These are phyloP conservation scores for Microcebus jonahi DNA, from an alignment of 2,113 vertebrate species.

Conservation along the genomic window DNA sequence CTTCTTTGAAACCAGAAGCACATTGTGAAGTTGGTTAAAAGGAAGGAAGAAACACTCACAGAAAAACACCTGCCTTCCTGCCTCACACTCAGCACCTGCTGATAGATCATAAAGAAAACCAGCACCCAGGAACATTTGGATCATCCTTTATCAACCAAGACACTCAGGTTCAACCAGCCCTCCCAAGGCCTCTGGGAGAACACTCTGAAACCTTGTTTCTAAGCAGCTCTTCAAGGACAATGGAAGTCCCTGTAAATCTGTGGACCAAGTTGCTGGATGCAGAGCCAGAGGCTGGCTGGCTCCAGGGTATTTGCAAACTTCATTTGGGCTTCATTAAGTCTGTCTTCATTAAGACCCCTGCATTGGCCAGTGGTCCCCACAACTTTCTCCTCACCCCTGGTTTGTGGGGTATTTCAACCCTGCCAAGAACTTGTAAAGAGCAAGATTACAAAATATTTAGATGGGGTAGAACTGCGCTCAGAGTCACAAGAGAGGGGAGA, in stretches of 20 bases:
- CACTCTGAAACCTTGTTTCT: constrained; percentile 54
- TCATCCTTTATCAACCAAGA: constrained; percentile 18
- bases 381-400: not conserved
- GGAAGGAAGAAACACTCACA: not conserved
- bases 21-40: not conserved
- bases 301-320: not conserved
- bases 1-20: constrained; percentile 37
- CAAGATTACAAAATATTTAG: not conserved
- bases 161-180: not conserved
- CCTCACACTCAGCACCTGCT: constrained; percentile 40
- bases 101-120: constrained; percentile 37
- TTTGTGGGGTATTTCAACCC: not conserved
- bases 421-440: not conserved
- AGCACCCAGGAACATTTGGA: constrained; percentile 2
- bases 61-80: not conserved
- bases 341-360: not conserved
- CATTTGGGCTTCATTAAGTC: constrained; percentile 17
- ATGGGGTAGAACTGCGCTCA: not conserved
- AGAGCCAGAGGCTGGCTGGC: not conserved
- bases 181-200: not conserved
- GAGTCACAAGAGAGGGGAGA: not conserved
- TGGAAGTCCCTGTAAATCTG: constrained; percentile 65
- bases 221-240: constrained; percentile 63
- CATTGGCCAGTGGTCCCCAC: not conserved
- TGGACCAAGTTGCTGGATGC: not conserved